Conservation (phyloP, 2,797 vertebrate species). For the Acrossocheilus wenchowensis region DNA sequence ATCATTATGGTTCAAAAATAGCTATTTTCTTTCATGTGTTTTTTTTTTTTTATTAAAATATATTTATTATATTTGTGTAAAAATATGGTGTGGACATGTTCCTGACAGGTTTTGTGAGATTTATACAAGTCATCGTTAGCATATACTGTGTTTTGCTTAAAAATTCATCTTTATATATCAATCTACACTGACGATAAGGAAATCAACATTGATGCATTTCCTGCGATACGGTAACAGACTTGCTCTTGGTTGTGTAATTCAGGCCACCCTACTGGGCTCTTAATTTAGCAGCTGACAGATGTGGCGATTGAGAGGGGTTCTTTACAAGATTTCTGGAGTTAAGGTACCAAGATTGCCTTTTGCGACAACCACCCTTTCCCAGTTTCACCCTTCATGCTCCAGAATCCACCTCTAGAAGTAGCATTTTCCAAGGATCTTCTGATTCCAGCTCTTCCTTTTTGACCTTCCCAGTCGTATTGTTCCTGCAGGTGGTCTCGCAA, state of each 20-base stretch:
- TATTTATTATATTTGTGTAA: too few relatives aligned
- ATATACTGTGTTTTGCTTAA: background rate
- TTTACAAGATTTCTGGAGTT: constrained; percentile 56
- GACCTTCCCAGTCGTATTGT: constrained; percentile 33
- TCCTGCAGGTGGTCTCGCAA: constrained; percentile 21
- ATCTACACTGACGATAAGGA: background rate
- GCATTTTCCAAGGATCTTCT: constrained; percentile 35
- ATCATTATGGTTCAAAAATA: background rate
- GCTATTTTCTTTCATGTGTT: background rate
- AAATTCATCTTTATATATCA: background rate
- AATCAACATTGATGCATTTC: background rate
- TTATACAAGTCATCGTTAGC: background rate
- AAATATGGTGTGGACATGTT: background rate
- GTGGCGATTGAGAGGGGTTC: constrained; percentile 63
- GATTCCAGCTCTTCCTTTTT: constrained; percentile 45
- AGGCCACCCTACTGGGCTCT: constrained; percentile 65
- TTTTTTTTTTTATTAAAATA: background rate
- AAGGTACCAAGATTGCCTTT: constrained; percentile 56
- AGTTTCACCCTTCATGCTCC: constrained; percentile 45
- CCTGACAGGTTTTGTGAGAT: background rate
- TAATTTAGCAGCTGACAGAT: constrained; percentile 65
- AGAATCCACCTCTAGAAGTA: constrained; percentile 41
- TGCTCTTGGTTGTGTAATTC: constrained; percentile 64
- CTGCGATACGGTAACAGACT: constrained; percentile 45
- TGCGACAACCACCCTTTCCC: constrained; percentile 15